Conservation (phyloP, 2,888 invertebrate species). For the Cheilosia urbana region DNA sequence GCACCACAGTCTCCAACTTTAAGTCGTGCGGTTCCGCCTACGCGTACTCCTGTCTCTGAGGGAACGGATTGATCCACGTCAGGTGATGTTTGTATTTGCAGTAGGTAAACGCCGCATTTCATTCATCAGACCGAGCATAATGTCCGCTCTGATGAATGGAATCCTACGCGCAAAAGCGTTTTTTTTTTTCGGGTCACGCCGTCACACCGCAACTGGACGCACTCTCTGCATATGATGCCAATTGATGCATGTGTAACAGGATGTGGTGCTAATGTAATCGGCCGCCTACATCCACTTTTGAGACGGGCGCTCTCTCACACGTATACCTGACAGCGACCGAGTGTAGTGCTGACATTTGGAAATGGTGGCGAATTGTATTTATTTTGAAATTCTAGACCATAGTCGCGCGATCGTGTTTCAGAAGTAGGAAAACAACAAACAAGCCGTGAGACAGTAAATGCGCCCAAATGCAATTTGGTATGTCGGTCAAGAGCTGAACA, state of each 20-base stretch:
- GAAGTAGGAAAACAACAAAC: not conserved
- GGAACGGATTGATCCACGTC: slow-evolving; percentile 55
- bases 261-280: slow-evolving; percentile 61
- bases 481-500: slow-evolving; percentile 72
- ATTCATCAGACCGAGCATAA: slow-evolving; percentile 50
- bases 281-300: slow-evolving; percentile 46
- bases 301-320: slow-evolving; percentile 10
- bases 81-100: slow-evolving; percentile 55
- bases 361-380: slow-evolving; percentile 44
- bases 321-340: slow-evolving; percentile 35
- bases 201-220: slow-evolving; percentile 13
- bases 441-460: not conserved
- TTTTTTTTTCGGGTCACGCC: slow-evolving; percentile 36
- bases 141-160: slow-evolving; percentile 31
- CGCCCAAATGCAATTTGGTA: slow-evolving; percentile 27
- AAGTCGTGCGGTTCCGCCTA: slow-evolving; percentile 61
- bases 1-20: not conserved
- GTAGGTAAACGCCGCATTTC: slow-evolving; percentile 27
- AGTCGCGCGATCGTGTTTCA: slow-evolving; percentile 52
- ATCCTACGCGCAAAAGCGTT: slow-evolving; percentile 47
- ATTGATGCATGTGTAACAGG: slow-evolving; percentile 59
- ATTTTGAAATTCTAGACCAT: slow-evolving; percentile 55
- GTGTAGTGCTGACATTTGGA: slow-evolving; percentile 20
- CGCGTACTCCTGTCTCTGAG: slow-evolving; percentile 41
- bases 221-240: not conserved